These are phyloP conservation scores for Tuta absoluta DNA, from an alignment of 2,888 invertebrate species.

Conservation along the genomic window DNA sequence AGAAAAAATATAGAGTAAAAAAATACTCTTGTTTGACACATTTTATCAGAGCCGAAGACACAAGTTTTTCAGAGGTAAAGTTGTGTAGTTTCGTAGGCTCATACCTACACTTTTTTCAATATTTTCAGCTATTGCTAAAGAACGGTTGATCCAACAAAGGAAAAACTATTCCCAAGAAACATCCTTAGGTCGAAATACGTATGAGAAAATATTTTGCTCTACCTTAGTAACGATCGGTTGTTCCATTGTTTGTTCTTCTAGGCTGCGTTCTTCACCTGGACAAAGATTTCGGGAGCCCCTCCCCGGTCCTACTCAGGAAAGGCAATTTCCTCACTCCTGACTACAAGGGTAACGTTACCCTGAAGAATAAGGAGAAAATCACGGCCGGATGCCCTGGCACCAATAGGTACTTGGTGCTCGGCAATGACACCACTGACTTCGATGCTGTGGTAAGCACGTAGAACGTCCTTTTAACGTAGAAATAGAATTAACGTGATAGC, in stretches of 20 bases:
- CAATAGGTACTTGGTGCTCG: slow-evolving; percentile 47
- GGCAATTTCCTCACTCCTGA: slow-evolving; percentile 51
- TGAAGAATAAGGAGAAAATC: slow-evolving; percentile 51
- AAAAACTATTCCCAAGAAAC: too few relatives aligned
- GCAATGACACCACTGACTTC: slow-evolving; percentile 46
- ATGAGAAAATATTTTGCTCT: background rate
- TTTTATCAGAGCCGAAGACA: too few relatives aligned
- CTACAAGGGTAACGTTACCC: slow-evolving; percentile 44
- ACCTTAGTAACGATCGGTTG: too few relatives aligned
- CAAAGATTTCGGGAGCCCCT: slow-evolving; percentile 56
- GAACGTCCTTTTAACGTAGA: background rate
- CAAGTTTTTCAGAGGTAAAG: too few relatives aligned
- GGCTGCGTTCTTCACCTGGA: slow-evolving; percentile 57
- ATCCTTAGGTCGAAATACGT: too few relatives aligned
- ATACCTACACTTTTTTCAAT: too few relatives aligned
- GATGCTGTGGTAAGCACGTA: slow-evolving; percentile 47
- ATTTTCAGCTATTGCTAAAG: too few relatives aligned
- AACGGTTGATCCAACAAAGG: too few relatives aligned
- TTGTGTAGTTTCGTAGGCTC: too few relatives aligned
- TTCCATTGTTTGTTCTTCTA: slow-evolving; percentile 40
- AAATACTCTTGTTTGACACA: too few relatives aligned
- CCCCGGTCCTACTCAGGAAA: slow-evolving; percentile 60
- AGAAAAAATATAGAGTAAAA: too few relatives aligned
- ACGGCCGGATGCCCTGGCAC: slow-evolving; percentile 59
- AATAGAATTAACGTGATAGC: too few relatives aligned